Conservation (phyloP, 2,113 vertebrate genomes). For the Leptobrachium ailaonicum region DNA sequence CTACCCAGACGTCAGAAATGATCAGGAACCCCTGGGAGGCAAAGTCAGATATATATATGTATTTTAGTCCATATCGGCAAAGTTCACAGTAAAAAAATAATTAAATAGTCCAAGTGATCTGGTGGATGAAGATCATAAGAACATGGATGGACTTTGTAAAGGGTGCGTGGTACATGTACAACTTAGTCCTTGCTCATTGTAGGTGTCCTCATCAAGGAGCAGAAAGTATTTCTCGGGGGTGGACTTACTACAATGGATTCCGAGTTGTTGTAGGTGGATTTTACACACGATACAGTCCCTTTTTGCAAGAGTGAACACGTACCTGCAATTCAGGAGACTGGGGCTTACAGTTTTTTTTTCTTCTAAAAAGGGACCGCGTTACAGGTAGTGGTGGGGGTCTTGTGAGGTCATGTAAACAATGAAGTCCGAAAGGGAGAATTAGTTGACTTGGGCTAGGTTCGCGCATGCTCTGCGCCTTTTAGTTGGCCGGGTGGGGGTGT, state of each 20-base stretch:
- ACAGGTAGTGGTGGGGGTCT: constrained; percentile 2
- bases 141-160: not conserved
- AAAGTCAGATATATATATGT: constrained; percentile 3
- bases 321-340: constrained; percentile 15
- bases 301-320: constrained; percentile 13
- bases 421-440: constrained; percentile 10
- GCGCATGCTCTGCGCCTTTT: constrained; percentile 12
- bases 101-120: constrained; percentile 14
- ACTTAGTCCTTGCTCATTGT: not conserved
- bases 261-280: not conserved
- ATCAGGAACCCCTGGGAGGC: constrained; percentile 19
- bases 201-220: not conserved
- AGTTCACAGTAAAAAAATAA: not conserved
- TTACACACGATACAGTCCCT: not conserved
- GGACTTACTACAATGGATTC: too few species aligned
- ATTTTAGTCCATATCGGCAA: constrained; percentile 10
- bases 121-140: not conserved
- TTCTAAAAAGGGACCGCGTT: not conserved
- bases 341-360: not conserved
- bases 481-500: not conserved
- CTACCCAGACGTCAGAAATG: constrained; percentile 10
- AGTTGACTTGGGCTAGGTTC: constrained; percentile 5
- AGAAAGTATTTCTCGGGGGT: not conserved
- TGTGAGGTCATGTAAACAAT: constrained; percentile 10
- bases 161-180: not conserved